Evolutionary conservation across 2,113 vertebrate species (phyloP).

Genomic region (Ranitomeya imitator): DNA sequence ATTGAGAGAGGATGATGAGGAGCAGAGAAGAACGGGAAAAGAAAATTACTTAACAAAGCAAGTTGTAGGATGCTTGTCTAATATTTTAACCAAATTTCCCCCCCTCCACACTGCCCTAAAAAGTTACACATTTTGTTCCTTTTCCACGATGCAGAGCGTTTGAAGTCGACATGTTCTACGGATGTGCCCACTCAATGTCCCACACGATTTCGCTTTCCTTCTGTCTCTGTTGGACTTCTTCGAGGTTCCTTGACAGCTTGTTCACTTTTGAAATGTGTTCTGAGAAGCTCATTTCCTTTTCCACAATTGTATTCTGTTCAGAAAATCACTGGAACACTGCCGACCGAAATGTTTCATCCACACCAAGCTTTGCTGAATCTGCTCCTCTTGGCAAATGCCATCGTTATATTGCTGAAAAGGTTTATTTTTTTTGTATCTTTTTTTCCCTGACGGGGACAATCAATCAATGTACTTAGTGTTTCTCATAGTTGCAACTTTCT

Average conservation of each 20-base stretch:
- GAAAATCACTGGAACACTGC: slow-evolving; percentile 55
- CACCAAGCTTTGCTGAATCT: slow-evolving; percentile 47
- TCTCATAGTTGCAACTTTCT: not conserved
- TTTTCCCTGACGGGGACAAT: slow-evolving; percentile 14
- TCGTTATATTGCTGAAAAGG: slow-evolving; percentile 28
- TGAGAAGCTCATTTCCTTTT: slow-evolving; percentile 54
- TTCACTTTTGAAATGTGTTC: slow-evolving; percentile 58
- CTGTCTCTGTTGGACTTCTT: slow-evolving; percentile 57
- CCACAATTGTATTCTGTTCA: slow-evolving; percentile 56
- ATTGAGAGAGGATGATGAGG: not conserved
- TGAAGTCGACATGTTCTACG: slow-evolving; percentile 52
- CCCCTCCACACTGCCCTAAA: not conserved
- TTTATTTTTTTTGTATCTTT: not conserved
- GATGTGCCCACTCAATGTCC: slow-evolving; percentile 54
- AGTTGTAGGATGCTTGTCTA: slow-evolving; percentile 4
- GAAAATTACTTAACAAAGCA: slow-evolving; percentile 34
- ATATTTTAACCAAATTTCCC: slow-evolving; percentile 8
- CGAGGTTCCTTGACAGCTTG: slow-evolving; percentile 57
- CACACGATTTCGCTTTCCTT: slow-evolving; percentile 56
- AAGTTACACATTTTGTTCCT: slow-evolving; percentile 50
- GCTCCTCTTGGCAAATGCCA: slow-evolving; percentile 49
- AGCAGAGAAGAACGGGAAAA: not conserved
- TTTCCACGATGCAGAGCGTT: slow-evolving; percentile 9
- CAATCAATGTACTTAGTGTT: slow-evolving; percentile 15
- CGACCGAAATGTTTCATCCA: slow-evolving; percentile 53